Evolutionary conservation across 2,113 vertebrate species (phyloP), one percentile per base, ranked within the genome.

Genomic region (Ariopsis seemanni): DNA sequence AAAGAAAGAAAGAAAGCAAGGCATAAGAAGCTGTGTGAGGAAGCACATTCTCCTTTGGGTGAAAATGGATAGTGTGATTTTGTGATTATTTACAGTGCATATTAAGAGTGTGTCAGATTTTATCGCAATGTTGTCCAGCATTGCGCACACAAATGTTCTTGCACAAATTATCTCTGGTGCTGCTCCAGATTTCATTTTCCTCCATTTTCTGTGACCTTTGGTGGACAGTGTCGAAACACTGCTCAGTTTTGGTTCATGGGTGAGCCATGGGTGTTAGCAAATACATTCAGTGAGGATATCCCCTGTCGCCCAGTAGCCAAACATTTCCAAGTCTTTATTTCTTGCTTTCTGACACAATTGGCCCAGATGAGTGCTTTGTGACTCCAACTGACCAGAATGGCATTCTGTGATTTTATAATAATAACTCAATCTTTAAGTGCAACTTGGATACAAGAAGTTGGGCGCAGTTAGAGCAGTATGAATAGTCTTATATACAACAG

Each of bases 11-110:
- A 74, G 12, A 74, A 11, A 67, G 10, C 17, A 8, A 72, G 10
- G 6, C 1, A 60, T 11, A 82, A 60, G 78, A 60, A 80, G 60
- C 53, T 18, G 1, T 20, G 55, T 11, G 55, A 80, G 79, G 18
- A 62, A 82, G 57, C 53, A 62, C 79, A 62, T 60, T 82, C 18
- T 82, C 30, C 57, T 42, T 62, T 82, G 53, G 52, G 77, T 80
- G 53, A 30, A 6, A 80, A 58, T 79, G 53, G 77, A 78, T 78
- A 58, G 53, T 80, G 78, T 30, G 78, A 81, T 81, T 60, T 9
- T 80, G n/a, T 58, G 27, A 30, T 58, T 80, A 80, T 80, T 80
- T 58, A 60, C 55, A 81, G 8, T 60, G 60, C 57, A 34, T 55
- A 42, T 60, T 34, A 18, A 4, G n/a, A 30, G 25, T 20, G 34